Base-by-base conservation (phyloP, 2,113 vertebrate species). In the Macquaria australasica region DNA sequence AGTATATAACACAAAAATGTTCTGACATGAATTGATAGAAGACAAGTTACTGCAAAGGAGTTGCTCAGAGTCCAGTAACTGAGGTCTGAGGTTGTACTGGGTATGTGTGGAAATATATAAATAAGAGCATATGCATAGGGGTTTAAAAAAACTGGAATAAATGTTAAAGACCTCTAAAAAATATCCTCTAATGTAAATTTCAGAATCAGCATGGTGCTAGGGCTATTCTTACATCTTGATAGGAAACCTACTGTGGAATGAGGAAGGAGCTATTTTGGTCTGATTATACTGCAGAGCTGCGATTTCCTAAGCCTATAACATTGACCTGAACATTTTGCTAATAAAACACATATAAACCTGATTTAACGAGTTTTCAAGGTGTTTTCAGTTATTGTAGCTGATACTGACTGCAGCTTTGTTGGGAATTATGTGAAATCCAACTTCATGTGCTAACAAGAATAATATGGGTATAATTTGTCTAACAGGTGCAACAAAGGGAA, bases 391-490 rank as follows among this genome's bases (percentile, higher is more conserved):
- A 63, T 18, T 68, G 55, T 25, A 9, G 60, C 25, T 55, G 50
- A 43, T 74, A 28, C 43, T 28, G 28, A 15, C 6, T 31, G 41
- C 16, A 21, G 25, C 5, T 11, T 5, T 31, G 70, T 56, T 43
- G 55, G 62, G 66, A 59, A 71, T 77, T 48, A 37, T 5, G 31
- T 28, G 50, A 67, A 53, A 60, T 79, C 66, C 58, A 72, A 75
- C 0, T 51, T 62, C 6, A 39, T 53, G 73, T 41, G 8, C 56
- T 3, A 28, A 62, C 64, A 71, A 48, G 8, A 68, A 85, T 58
- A 58, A 16, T 21, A 9, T 8, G 28, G 31, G 20, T n/a, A 31
- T 31, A 9, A 59, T 59, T n/a, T 60, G 50, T 48, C 31, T 41
- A 18, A 45, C 37, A 25, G 75, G 11, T 34, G 7, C 18, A 45